phyloP scores from a whole-genome alignment of 2,797 vertebrate species.

The Apogon talboti region DNA sequence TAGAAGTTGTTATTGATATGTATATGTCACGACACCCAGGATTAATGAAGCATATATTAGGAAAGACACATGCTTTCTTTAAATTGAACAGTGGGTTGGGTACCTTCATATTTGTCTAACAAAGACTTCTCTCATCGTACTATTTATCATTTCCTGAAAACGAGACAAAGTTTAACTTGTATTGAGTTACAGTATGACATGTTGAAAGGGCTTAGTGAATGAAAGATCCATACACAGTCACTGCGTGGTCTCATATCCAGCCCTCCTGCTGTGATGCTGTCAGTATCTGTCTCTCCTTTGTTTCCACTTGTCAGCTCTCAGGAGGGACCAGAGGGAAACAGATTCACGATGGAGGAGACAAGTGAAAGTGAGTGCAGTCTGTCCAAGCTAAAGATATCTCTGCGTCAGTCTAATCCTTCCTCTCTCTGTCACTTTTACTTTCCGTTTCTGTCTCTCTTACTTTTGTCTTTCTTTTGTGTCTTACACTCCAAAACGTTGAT shows the following conservation, averaged over 20 bases:
- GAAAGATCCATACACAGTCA: slow-evolving; percentile 20
- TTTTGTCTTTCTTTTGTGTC: slow-evolving; percentile 38
- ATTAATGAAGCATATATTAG: no score
- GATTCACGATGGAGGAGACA: slow-evolving; percentile 53
- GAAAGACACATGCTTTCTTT: no score
- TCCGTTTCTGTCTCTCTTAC: slow-evolving; percentile 41
- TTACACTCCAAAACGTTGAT: slow-evolving; percentile 29
- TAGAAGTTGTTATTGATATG: no score
- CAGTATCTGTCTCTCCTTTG: slow-evolving; percentile 60
- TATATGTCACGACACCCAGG: no score
- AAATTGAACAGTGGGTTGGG: not conserved
- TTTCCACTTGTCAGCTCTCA: slow-evolving; percentile 64
- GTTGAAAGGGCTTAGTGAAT: slow-evolving; percentile 30
- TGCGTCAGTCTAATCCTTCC: slow-evolving; percentile 44
- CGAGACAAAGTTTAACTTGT: slow-evolving; percentile 4
- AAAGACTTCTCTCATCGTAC: not conserved
- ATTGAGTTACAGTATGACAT: slow-evolving; percentile 25
- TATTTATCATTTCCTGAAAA: slow-evolving; percentile 7
- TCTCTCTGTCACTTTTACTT: slow-evolving; percentile 53
- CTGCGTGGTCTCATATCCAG: slow-evolving; percentile 29
- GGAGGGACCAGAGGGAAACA: slow-evolving; percentile 59
- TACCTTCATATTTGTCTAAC: not conserved
- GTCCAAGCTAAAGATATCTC: slow-evolving; percentile 66
- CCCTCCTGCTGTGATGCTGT: slow-evolving; percentile 44
- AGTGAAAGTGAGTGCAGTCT: slow-evolving; percentile 60